Percentiles rank a stretch among this genome's conserved stretches.
These are phyloP conservation scores for Campoletis raptor DNA, from an alignment of 2,888 invertebrate genomes.

Conservation along the genomic window DNA sequence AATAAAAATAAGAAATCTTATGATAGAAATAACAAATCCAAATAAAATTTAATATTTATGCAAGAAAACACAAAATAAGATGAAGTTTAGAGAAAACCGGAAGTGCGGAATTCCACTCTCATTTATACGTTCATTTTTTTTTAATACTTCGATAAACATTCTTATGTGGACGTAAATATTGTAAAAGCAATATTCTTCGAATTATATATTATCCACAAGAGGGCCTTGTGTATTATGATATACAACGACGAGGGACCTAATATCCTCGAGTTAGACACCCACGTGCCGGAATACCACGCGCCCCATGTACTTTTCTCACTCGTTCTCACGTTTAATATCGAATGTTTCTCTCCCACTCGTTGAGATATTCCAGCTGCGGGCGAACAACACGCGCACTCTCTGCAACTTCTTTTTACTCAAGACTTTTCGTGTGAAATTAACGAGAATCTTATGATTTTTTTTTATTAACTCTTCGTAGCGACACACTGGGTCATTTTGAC, in stretches of 20 bases:
- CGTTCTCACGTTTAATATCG: neutral
- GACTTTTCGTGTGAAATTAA: neutral
- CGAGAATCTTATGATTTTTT: neutral
- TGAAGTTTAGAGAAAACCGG: slow-evolving; percentile 71
- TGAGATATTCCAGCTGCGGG: slow-evolving; percentile 56
- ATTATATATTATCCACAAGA: slow-evolving; percentile 26
- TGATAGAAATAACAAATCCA: neutral
- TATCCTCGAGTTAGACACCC: slow-evolving; percentile 62
- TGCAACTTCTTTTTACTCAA: slow-evolving; percentile 19
- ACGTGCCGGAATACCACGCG: slow-evolving; percentile 65
- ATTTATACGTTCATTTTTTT: neutral
- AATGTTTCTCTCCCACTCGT: slow-evolving; percentile 40
- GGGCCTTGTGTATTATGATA: slow-evolving; percentile 62
- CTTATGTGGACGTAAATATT: neutral
- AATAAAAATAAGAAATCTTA: neutral
- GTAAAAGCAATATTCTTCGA: neutral
- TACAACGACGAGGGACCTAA: slow-evolving; percentile 64
- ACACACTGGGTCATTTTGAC: no score
- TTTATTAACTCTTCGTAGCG: neutral
- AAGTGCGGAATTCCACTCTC: slow-evolving; percentile 69
- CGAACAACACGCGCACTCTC: slow-evolving; percentile 55
- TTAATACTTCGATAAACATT: neutral
- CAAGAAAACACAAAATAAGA: slow-evolving; percentile 21
- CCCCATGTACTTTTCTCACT: slow-evolving; percentile 43
- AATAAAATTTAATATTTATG: neutral